Conservation (phyloP, 2,113 vertebrate genomes). For the Albula goreensis region DNA sequence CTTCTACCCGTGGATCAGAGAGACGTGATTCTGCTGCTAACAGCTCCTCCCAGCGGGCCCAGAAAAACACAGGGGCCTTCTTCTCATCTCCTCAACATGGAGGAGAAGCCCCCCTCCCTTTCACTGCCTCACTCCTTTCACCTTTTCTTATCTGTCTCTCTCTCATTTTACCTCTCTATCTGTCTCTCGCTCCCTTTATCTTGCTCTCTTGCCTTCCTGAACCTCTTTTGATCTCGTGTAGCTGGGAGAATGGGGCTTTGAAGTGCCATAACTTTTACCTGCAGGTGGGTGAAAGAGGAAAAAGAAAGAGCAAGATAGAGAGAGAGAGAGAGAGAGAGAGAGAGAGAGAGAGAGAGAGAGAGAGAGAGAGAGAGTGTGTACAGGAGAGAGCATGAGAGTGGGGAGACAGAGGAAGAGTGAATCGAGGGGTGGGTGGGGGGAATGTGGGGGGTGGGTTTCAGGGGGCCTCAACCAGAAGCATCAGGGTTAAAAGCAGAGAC, state of each 20-base stretch:
- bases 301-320: constrained; percentile 33
- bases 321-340: constrained; percentile 34
- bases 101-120: neutral
- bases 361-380: constrained; percentile 4
- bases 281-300: constrained; percentile 46
- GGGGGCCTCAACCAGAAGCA: neutral
- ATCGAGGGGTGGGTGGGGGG: neutral
- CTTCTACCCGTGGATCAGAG: neutral
- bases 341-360: constrained; percentile 19
- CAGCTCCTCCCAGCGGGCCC: neutral
- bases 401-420: too few relatives aligned
- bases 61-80: constrained; percentile 6
- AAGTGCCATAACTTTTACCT: constrained; percentile 53
- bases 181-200: constrained; percentile 22
- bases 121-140: neutral
- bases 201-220: constrained; percentile 31
- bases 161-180: constrained; percentile 24
- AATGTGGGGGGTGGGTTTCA: constrained; percentile 11
- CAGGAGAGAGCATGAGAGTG: too few relatives aligned
- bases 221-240: constrained; percentile 54
- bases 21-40: neutral
- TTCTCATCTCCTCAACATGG: neutral
- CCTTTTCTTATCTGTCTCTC: constrained; percentile 6
- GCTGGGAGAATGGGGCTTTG: constrained; percentile 54
- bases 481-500: constrained; percentile 11